Evolutionary conservation across 1,140 invertebrate genomes (phyloP).

Genomic region (Zaprionus kolodkinae): DNA sequence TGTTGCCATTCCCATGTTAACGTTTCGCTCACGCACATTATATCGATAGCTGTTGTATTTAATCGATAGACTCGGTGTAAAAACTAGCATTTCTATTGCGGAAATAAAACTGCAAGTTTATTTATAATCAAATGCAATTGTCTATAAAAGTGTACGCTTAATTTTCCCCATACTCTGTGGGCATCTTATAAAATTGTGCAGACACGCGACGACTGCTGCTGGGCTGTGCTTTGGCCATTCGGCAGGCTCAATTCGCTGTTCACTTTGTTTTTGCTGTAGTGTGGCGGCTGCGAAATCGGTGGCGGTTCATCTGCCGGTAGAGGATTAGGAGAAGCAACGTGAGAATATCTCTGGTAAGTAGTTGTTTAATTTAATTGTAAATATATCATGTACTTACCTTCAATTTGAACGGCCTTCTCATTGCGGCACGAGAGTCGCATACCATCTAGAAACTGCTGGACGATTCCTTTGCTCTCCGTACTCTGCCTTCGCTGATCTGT

Average conservation of each 20-base stretch:
- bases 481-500: constrained; percentile 18
- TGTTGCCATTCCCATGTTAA: constrained; percentile 26
- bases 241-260: constrained; percentile 71
- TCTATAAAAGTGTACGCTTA: constrained; percentile 59
- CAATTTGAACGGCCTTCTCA: constrained; percentile 75
- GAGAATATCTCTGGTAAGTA: constrained; percentile 43
- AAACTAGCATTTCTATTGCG: constrained; percentile 31
- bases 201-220: constrained; percentile 77
- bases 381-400: constrained; percentile 52
- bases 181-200: constrained; percentile 82
- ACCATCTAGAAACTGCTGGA: constrained; percentile 68
- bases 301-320: constrained; percentile 70
- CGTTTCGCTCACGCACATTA: not conserved
- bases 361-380: not conserved
- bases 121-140: constrained; percentile 72
- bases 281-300: constrained; percentile 48
- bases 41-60: not conserved
- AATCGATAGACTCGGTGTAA: constrained; percentile 34
- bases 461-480: constrained; percentile 65
- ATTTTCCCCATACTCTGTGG: constrained; percentile 32
- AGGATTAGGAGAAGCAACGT: constrained; percentile 13
- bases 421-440: constrained; percentile 73
- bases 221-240: constrained; percentile 61
- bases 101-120: constrained; percentile 48
- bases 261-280: constrained; percentile 73